These are phyloP conservation scores for Limnephilus auricula DNA, from an alignment of 2,888 invertebrate genomes.

Conservation along the genomic window DNA sequence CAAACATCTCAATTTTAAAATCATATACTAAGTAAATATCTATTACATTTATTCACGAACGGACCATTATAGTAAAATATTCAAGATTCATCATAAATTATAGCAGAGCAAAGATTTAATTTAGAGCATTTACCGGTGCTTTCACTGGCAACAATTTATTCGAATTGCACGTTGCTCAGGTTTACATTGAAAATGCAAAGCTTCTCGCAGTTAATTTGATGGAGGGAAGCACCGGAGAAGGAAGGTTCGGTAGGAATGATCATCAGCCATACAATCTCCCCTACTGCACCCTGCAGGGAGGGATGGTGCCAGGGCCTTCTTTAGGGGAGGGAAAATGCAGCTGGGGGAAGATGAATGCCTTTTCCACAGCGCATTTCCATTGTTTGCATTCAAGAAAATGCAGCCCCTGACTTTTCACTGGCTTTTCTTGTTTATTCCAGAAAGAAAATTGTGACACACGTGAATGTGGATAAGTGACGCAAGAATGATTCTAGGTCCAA, in stretches of 20 bases:
- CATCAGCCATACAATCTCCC: slow-evolving; percentile 58
- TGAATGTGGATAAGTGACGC: neutral
- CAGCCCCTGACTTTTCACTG: slow-evolving; percentile 59
- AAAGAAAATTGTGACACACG: slow-evolving; percentile 46
- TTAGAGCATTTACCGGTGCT: slow-evolving; percentile 20
- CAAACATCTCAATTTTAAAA: too few relatives aligned
- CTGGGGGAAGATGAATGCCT: slow-evolving; percentile 63
- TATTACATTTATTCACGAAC: neutral
- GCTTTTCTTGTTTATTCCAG: slow-evolving; percentile 38
- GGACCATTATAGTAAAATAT: neutral
- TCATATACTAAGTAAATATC: neutral
- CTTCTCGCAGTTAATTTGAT: slow-evolving; percentile 64
- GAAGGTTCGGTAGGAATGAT: slow-evolving; percentile 59
- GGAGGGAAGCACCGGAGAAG: slow-evolving; percentile 50
- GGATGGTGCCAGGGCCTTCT: slow-evolving; percentile 23
- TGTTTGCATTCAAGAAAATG: slow-evolving; percentile 61
- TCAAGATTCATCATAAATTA: neutral
- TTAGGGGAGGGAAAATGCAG: slow-evolving; percentile 56
- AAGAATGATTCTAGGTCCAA: neutral
- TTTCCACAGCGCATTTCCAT: slow-evolving; percentile 57
- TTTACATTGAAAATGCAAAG: slow-evolving; percentile 62
- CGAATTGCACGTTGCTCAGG: slow-evolving; percentile 34
- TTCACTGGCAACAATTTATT: slow-evolving; percentile 42
- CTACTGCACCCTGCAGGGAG: slow-evolving; percentile 27
- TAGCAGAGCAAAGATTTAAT: neutral